Base-by-base conservation (phyloP, 2,113 vertebrate genomes). In the Cololabis saira region DNA sequence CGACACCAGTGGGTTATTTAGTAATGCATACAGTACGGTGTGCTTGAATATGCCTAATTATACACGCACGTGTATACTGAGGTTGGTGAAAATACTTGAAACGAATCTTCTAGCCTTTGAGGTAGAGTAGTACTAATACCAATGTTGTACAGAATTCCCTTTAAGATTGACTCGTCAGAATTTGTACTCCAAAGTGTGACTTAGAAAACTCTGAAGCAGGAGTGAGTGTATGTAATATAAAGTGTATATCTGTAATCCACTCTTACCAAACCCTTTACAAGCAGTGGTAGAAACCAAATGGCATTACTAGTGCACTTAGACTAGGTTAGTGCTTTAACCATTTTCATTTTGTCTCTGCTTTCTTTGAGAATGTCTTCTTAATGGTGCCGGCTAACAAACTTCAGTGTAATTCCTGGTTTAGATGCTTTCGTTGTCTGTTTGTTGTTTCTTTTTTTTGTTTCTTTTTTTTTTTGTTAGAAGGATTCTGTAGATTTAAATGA, bases 91-190 rank as follows among this genome's bases (percentile, higher is more conserved):
- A 82, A 87, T 91, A 91, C 84, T 89, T 88, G 85, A 89, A 92
- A 82, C 17, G 71, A 79, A 84, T 87, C 79, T 68, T 95, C 91
- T 84, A 74, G 92, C 94, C 90, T 93, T 90, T 82, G 75, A 77
- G 81, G 85, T 90, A 89, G 87, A 64, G 45, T 94, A 93, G 92
- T 92, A 92, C 89, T 94, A 93, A 87, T 93, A 92, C 84, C 83
- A 80, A 87, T 89, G 80, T 84, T 92, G 89, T 91, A 91, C 87
- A 91, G 84, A 92, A 90, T 89, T 88, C 85, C 90, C 90, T 89
- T 92, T 92, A 91, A 85, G 62, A 85, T 84, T 61, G 85, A 84
- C 76, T 90, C 74, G 74, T 88, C 81, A 78, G 73, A 87, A 77
- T 90, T 87, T 92, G 78, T 87, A 88, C 85, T 87, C 89, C 89